Evolutionary conservation across 1,140 invertebrate genomes (phyloP), one percentile per base, ranked within the genome.

Genomic region (Trachymyrmex septentrionalis): DNA sequence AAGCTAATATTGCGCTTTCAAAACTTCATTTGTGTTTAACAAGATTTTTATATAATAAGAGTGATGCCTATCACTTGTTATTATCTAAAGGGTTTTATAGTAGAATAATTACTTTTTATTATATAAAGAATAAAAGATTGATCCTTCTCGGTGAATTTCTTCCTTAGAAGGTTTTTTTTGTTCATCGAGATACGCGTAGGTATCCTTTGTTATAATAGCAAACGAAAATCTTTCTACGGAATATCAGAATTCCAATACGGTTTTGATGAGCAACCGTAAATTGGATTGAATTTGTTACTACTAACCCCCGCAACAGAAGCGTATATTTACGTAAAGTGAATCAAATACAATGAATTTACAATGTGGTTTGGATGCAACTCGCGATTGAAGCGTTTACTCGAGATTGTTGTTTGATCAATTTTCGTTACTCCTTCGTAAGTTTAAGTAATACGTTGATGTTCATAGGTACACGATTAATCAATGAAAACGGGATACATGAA

Each of bases 241-340:
- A 71, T 82, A 73, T 73, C 24, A 30, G 24, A 48, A 82, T 30
- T 61, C 21, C 38, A 24, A 73, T 72, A 71, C 27, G 77, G 48
- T 50, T 82, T 82, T 30, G 53, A 34, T 21, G 80, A 73, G 24
- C 67, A 48, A 30, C 24, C 59, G 24, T 61, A 73, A 82, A 73
- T 82, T 59, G 55, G 19, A 73, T 82, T 71, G 77, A 71, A 81
- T 81, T 59, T 53, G 27, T 80, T 69, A 57, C 80, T 34, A 14
- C 57, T 48, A 50, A 72, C 38, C 9, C 19, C 38, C 0, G 24
- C 9, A 73, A 82, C 21, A 19, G 44, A 48, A 48, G 34, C n/a
- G 77, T 67, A 57, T 24, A 53, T 80, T 38, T 55, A n/a, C 48
- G 34, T 30, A 44, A 73, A 73, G 34, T 61, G 19, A 71, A 38